Base-by-base conservation (phyloP, 2,797 vertebrate species). In the Thamnophis elegans region DNA sequence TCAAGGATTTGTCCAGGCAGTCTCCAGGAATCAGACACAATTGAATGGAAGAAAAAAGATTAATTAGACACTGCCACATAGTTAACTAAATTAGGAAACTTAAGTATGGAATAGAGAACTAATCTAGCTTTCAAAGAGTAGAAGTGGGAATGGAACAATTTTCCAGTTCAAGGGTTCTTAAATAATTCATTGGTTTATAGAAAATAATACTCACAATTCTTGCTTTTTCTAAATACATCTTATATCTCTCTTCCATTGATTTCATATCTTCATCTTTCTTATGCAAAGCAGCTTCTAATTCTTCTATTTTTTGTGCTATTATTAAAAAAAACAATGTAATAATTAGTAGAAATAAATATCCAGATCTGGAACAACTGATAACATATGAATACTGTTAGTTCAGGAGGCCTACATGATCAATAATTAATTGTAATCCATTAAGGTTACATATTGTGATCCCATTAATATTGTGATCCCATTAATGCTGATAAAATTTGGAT, bases 221-320 rank as follows among this genome's bases (percentile, higher is more conserved):
- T 96, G 99, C 99, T 97, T 99, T 99, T 96, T 99, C 99, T 95
- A 99, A 97, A 96, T 99, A 99, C 98, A 99, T 99, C 97, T 99
- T 99, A n/a, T 99, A 99, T 96, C 99, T 97, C 95, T 99, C 99
- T 94, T 99, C 99, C 99, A 99, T 99, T 14, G 99, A 98, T 97
- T 98, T 98, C 99, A 99, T 99, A 97, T 99, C 99, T 16, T 99
- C 99, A 65, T 99, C 99, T 95, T 99, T 99, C 97, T 99, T 99
- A 94, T 98, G 98, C 94, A 99, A 98, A 93, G 99, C 98, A 65
- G 98, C 98, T 97, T 98, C 98, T 95, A 99, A 97, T 96, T 99
- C 99, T 86, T 98, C 98, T 95, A 99, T 96, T 96, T 98, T 99
- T 97, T 99, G 96, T 42, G 98, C 99, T 99, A 89, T 96, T 92